phyloP scores from a whole-genome alignment of 2,797 vertebrate species.

The Vipera ursinii region DNA sequence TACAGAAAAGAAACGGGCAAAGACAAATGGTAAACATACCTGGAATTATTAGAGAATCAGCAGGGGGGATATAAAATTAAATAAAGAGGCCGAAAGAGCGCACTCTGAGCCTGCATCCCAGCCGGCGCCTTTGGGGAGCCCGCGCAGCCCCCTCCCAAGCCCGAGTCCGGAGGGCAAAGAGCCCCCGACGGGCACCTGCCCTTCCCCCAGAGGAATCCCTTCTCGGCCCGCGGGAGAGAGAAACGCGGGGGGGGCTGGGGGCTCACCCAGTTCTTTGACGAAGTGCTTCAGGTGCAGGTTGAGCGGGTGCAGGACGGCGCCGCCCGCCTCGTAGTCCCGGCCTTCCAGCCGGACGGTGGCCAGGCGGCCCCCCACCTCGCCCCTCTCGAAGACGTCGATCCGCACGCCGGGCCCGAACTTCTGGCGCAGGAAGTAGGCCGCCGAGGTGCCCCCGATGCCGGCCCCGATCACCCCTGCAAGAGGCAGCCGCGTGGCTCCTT shows the following conservation, averaged over 20 bases:
- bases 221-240: too few relatives aligned
- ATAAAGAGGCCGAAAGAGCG: not conserved
- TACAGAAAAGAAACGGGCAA: not conserved
- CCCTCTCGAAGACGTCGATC: constrained; percentile 86
- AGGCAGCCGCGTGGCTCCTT: not conserved
- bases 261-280: constrained; percentile 83
- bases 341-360: constrained; percentile 78
- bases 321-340: constrained; percentile 82
- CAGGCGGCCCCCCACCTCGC: constrained; percentile 81
- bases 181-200: not conserved
- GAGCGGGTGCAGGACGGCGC: constrained; percentile 84
- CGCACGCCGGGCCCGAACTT: constrained; percentile 82
- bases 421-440: constrained; percentile 85
- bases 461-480: constrained; percentile 84
- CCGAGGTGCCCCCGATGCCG: constrained; percentile 85
- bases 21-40: too few relatives aligned
- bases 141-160: not conserved
- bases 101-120: too few relatives aligned
- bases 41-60: not conserved
- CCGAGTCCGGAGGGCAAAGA: too few relatives aligned
- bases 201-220: not conserved
- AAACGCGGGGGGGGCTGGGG: too few relatives aligned
- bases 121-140: too few relatives aligned
- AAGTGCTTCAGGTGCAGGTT: constrained; percentile 96
- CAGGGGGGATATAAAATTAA: not conserved